Conservation (phyloP, 2,888 invertebrate species). For the Hoplodrina ambigua region DNA sequence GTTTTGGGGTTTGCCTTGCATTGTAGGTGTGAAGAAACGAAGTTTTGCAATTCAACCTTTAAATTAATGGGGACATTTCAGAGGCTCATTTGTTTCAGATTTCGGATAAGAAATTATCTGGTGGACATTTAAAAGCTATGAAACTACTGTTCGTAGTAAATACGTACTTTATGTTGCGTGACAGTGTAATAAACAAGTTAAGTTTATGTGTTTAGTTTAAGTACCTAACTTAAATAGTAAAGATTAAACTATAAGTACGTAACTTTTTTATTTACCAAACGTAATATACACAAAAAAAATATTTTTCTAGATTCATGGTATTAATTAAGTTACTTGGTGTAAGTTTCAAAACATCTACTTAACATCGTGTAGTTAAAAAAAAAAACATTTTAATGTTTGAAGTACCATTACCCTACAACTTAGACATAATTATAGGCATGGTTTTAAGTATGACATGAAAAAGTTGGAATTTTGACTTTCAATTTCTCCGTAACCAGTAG, state of each 20-base stretch:
- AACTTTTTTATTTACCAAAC: no score
- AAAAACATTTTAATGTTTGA: no score
- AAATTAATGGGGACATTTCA: slow-evolving; percentile 61
- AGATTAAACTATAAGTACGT: not conserved
- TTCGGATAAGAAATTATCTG: slow-evolving; percentile 50
- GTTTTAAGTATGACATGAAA: no score
- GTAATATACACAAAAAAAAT: no score
- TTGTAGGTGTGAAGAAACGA: slow-evolving; percentile 73
- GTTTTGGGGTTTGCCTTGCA: slow-evolving; percentile 67
- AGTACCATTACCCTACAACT: no score
- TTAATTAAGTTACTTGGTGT: no score
- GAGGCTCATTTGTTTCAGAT: slow-evolving; percentile 50
- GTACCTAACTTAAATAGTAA: not conserved
- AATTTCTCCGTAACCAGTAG: no score
- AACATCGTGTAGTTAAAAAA: no score
- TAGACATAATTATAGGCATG: no score
- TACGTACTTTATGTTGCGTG: slow-evolving; percentile 2
- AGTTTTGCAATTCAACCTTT: slow-evolving; percentile 67
- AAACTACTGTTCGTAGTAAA: slow-evolving; percentile 44
- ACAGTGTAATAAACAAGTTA: not conserved
- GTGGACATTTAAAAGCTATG: slow-evolving; percentile 15
- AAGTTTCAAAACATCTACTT: no score
- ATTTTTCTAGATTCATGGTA: no score
- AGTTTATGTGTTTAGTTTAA: not conserved
- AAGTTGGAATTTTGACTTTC: no score